phyloP scores from a whole-genome alignment of 2,888 invertebrate species.

The Furcula furcula region DNA sequence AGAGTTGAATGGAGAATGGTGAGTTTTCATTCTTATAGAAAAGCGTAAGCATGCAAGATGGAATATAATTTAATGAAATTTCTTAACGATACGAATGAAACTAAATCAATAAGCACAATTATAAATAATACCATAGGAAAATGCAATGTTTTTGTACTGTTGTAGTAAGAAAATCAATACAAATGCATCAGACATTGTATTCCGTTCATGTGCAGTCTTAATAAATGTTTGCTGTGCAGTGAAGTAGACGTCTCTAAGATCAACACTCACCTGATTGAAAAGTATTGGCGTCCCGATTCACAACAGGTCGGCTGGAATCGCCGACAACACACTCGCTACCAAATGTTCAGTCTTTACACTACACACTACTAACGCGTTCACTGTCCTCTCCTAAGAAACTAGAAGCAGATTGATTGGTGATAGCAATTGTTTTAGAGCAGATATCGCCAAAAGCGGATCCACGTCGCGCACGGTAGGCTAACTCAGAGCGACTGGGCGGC shows the following conservation, averaged over 20 bases:
- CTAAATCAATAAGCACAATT: too few relatives aligned
- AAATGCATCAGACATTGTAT: background rate
- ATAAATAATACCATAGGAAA: too few relatives aligned
- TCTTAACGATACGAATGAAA: too few relatives aligned
- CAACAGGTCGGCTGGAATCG: slow-evolving; percentile 25
- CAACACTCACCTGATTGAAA: slow-evolving; percentile 35
- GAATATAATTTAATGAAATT: too few relatives aligned
- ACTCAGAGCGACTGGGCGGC: slow-evolving; percentile 68
- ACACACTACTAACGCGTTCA: slow-evolving; percentile 42
- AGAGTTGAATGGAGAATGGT: too few relatives aligned
- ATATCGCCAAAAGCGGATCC: slow-evolving; percentile 13
- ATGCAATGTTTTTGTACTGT: too few relatives aligned
- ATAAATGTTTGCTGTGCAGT: background rate
- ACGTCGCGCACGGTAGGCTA: slow-evolving; percentile 44
- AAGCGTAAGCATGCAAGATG: too few relatives aligned
- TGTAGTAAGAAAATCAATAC: background rate
- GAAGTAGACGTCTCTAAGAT: slow-evolving; percentile 22
- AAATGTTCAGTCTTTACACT: slow-evolving; percentile 41
- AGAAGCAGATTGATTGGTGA: slow-evolving; percentile 19
- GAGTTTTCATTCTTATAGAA: too few relatives aligned
- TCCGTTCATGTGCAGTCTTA: background rate
- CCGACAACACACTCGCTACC: slow-evolving; percentile 32
- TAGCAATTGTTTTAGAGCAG: slow-evolving; percentile 15
- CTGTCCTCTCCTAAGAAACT: slow-evolving; percentile 34
- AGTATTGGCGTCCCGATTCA: slow-evolving; percentile 26